Evolutionary conservation across 2,113 vertebrate species (phyloP), one percentile per base, ranked within the genome.

Genomic region (Microtus ochrogaster): DNA sequence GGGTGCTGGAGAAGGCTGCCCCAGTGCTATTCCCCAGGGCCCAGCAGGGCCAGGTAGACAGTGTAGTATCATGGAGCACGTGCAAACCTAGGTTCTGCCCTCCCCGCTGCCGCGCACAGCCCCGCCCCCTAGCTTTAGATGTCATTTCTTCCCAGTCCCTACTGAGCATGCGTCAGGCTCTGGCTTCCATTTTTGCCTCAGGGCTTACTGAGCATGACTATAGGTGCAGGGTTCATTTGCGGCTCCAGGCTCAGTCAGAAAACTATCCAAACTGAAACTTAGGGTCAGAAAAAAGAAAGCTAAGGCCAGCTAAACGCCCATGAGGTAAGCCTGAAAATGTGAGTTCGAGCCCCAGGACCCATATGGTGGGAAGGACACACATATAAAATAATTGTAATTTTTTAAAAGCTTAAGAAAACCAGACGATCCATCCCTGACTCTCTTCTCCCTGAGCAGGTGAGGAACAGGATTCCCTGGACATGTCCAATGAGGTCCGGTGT

Each of bases 401-500:
- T 58, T 61, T 28, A 16, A 49, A 68, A 85, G 22, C 41, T 68
- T 68, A 33, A 85, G 82, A 36, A 85, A 68, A 47, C 28, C 33
- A 36, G 28, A 65, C 13, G 41, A 85, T 1, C 39, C 0, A 2
- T 2, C 73, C n/a, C 47, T 10, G 19, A 44, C 4, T 0, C 7
- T 63, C 41, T 78, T 72, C 47, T 52, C 76, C 88, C 41, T 2
- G 0, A 11, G 19, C 98, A 99, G 99, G 99, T 26, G 95, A 94
- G n/a, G 89, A 81, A 0, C 94, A 91, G 0, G 98, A 98, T 8
- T 96, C 79, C 3, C 78, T 98, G 92, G 96, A 98, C 0, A 97
- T 98, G 1, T 98, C 98, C 16, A 98, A 98, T 0, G 92, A 97
- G 83, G 98, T 98, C 39, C 97, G 96, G 76, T 99, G 99, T 19